Base-by-base conservation (phyloP, 2,113 vertebrate genomes). In the Dipodomys ordii region DNA sequence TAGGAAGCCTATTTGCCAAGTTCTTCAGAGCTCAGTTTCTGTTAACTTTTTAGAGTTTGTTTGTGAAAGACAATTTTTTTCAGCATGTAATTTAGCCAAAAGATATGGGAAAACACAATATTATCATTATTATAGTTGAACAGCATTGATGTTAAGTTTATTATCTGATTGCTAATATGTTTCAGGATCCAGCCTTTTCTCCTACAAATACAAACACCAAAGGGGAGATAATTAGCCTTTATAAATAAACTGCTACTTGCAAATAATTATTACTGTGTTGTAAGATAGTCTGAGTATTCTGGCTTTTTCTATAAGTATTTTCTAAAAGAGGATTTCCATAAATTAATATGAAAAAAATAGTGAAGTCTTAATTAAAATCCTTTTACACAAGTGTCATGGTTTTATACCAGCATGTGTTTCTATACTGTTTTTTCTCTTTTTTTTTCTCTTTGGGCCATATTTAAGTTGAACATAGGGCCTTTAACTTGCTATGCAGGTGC, bases 201-300 rank as follows among this genome's bases (percentile, higher is more conserved):
- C 32, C 83, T 95, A 64, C 74, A 77, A 83, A 77, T 91, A 32
- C 39, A 92, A 93, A 79, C 64, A 79, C 67, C 72, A 60, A 91
- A 90, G 53, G 64, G 18, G 18, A 90, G 35, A 76, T n/a, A 69
- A 94, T 53, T 68, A 62, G 22, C 35, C 68, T 90, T 39, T 57
- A 76, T 83, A 90, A 95, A 81, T 94, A 94, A 93, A 87, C 44
- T 84, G 49, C 44, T 87, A 90, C 35, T 94, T 95, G 16, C 72
- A 96, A 97, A 90, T 93, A 93, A 87, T 76, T 92, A 85, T 95
- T 90, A 95, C 46, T 92, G 32, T 85, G 72, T n/a, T 83, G 5
- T 85, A 84, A 93, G n/a, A 32, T 49, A 95, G 39, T 89, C 78
- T 86, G 78, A 79, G 78, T 83, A 76, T 13, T 30, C 12, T 82